These are phyloP conservation scores for Pseudochirops corinnae DNA, from an alignment of 2,797 vertebrate genomes.

Conservation along the genomic window DNA sequence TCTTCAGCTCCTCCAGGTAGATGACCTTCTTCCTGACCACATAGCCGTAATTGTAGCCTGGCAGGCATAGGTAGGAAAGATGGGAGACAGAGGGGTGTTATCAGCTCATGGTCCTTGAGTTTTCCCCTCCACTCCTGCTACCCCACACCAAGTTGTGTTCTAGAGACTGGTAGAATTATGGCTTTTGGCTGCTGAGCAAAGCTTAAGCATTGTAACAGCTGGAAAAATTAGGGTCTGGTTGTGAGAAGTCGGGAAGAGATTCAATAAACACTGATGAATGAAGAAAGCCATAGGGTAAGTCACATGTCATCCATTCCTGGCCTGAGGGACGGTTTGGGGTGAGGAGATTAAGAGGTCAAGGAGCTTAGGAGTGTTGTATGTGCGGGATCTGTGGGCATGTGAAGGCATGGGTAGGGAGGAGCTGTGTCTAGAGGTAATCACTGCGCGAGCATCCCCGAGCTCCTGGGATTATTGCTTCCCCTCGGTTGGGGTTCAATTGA, in stretches of 20 bases:
- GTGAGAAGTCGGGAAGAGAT: background rate
- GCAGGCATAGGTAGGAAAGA: conserved; percentile 6
- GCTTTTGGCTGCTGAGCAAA: too few species aligned
- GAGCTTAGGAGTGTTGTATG: background rate
- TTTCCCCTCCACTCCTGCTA: background rate
- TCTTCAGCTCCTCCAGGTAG: conserved; percentile 95
- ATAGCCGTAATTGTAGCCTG: conserved; percentile 93
- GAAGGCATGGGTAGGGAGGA: background rate
- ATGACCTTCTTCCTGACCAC: conserved; percentile 97
- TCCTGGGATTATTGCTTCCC: background rate
- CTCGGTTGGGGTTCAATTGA: background rate
- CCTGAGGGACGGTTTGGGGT: background rate
- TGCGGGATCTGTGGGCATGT: background rate
- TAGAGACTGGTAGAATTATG: accelerated
- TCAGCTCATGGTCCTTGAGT: background rate
- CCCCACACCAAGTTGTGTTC: accelerated
- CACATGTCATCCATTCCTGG: background rate
- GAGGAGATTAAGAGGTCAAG: background rate
- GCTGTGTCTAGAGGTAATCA: accelerated
- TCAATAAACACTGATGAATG: background rate
- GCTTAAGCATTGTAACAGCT: background rate
- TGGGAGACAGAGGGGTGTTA: background rate
- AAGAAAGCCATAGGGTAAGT: background rate
- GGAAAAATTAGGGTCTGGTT: background rate
- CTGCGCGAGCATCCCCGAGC: too few species aligned